These are phyloP conservation scores for Lordiphosa fenestrarum DNA, from an alignment of 2,888 invertebrate species.

Conservation along the genomic window DNA sequence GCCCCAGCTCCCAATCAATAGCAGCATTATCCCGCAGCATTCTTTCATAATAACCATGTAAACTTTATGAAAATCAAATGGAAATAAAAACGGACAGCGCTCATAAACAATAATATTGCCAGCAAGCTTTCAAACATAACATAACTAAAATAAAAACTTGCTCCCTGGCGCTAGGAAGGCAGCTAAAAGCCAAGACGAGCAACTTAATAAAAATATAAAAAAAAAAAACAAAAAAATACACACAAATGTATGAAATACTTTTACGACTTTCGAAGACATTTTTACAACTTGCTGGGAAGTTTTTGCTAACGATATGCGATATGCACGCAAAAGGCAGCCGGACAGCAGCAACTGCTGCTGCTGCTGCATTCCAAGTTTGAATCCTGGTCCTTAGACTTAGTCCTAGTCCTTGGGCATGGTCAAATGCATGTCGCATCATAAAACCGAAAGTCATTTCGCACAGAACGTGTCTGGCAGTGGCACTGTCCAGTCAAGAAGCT, in stretches of 20 bases:
- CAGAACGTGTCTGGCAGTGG: slow-evolving; percentile 63
- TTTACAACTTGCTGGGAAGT: slow-evolving; percentile 70
- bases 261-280: slow-evolving; percentile 76
- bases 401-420: slow-evolving; percentile 22
- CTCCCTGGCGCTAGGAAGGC: slow-evolving; percentile 11
- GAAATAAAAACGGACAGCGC: slow-evolving; percentile 68
- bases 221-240: slow-evolving; percentile 9
- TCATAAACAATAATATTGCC: slow-evolving; percentile 68
- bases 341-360: slow-evolving; percentile 18
- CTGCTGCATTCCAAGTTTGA: slow-evolving; percentile 39
- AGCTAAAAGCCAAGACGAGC: slow-evolving; percentile 38
- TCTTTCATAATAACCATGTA: slow-evolving; percentile 52
- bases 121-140: slow-evolving; percentile 45
- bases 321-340: slow-evolving; percentile 42
- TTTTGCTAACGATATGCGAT: slow-evolving; percentile 74
- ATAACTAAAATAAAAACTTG: slow-evolving; percentile 30
- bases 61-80: slow-evolving; percentile 74
- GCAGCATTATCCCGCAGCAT: no score
- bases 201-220: slow-evolving; percentile 64
- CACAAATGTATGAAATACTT: slow-evolving; percentile 71
- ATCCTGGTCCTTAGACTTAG: slow-evolving; percentile 28
- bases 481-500: slow-evolving; percentile 57
- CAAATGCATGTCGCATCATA: slow-evolving; percentile 70
- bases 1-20: no score
- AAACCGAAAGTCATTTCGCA: slow-evolving; percentile 76